Percentiles rank a stretch among this genome's conserved stretches.
Evolutionary conservation across 2,888 invertebrate species (phyloP).

Genomic region (Torymus aiolomorphi): DNA sequence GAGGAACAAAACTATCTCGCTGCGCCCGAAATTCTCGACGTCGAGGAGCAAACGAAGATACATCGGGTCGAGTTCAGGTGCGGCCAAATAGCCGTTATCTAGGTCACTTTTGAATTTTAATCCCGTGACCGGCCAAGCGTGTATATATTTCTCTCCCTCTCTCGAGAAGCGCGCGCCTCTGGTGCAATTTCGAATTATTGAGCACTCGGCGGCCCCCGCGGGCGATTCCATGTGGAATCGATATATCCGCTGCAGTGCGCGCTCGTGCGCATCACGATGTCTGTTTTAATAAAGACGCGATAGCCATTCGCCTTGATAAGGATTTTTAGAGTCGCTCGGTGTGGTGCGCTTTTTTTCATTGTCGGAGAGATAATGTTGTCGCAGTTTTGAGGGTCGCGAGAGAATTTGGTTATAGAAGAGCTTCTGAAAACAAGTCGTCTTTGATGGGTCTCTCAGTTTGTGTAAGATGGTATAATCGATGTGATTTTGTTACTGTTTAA

Average conservation of each 20-base stretch:
- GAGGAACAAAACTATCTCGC: no score
- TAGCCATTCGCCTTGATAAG: background rate
- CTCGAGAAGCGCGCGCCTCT: background rate
- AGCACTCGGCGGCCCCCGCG: constrained; percentile 1
- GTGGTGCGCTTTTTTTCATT: background rate
- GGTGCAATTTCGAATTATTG: constrained; percentile 51
- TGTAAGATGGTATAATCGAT: no score
- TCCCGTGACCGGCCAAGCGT: constrained; percentile 53
- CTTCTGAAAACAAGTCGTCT: no score
- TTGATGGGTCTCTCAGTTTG: no score
- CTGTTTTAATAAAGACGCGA: constrained; percentile 20
- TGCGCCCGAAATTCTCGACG: no score
- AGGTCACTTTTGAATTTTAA: constrained; percentile 71
- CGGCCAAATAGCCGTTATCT: constrained; percentile 68
- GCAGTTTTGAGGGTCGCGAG: no score
- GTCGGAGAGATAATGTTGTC: background rate
- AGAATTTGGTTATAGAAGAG: no score
- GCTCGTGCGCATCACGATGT: background rate
- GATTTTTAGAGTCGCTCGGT: background rate
- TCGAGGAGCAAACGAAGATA: no score
- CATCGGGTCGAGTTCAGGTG: no score
- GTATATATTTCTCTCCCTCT: no score
- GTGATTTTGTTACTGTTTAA: no score
- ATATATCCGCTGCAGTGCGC: constrained; percentile 4
- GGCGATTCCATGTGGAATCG: constrained; percentile 26